Evolutionary conservation across 2,113 vertebrate genomes (phyloP).

Genomic region (Rhegmatorhina hoffmannsi): DNA sequence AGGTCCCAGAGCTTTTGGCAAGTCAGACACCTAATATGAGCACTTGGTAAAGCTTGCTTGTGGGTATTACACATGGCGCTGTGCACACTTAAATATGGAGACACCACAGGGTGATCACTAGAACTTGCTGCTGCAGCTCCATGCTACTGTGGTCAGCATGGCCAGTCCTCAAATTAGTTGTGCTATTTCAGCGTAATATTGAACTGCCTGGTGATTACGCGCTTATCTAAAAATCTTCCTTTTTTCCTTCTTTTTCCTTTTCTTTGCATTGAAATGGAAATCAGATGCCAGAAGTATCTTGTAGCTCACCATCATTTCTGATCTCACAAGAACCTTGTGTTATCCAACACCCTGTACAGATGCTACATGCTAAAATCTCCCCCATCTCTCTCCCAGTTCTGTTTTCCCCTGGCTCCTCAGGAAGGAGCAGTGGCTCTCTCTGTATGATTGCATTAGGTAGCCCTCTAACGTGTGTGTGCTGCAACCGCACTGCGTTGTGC

Average conservation of each 20-base stretch:
- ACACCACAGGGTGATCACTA: accelerated
- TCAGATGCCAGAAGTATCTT: background rate
- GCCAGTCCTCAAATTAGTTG: background rate
- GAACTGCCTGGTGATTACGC: background rate
- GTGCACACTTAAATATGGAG: background rate
- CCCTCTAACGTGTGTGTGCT: background rate
- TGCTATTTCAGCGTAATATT: background rate
- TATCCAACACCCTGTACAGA: background rate
- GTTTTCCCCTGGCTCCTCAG: accelerated
- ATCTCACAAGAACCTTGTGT: background rate
- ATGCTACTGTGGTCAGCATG: background rate
- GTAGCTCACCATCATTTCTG: background rate
- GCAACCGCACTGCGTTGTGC: accelerated
- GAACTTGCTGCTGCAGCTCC: background rate
- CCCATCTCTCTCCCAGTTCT: background rate
- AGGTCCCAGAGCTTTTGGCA: background rate
- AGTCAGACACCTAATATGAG: background rate
- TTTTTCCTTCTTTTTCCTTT: background rate
- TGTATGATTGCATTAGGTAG: background rate
- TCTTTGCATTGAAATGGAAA: background rate
- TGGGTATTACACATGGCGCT: background rate
- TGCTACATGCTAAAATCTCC: background rate
- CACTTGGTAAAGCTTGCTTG: background rate
- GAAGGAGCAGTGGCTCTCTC: background rate
- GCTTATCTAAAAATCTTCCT: background rate